These are phyloP conservation scores for Acleris cristana DNA, from an alignment of 2,888 invertebrate genomes.

Conservation along the genomic window DNA sequence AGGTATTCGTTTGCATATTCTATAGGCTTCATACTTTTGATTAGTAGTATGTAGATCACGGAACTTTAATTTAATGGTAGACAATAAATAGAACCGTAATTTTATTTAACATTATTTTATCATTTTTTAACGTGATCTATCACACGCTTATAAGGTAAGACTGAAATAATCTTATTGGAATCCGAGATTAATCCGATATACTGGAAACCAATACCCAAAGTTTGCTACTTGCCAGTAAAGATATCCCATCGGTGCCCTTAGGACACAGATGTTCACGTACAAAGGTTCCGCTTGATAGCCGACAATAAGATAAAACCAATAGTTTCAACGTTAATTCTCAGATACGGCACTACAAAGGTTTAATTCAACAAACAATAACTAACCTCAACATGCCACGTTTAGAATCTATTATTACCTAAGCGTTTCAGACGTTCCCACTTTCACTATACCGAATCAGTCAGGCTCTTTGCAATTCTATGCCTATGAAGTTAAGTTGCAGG, in stretches of 20 bases:
- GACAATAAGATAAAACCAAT: slow-evolving; percentile 10
- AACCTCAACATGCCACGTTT: background rate
- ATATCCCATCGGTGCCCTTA: background rate
- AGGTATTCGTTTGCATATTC: no score
- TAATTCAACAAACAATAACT: background rate
- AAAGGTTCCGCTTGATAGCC: slow-evolving; percentile 4
- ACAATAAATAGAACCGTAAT: no score
- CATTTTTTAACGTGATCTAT: no score
- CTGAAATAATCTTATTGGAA: no score
- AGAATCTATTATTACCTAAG: background rate
- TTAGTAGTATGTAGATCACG: no score
- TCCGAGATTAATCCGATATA: background rate
- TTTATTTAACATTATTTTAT: no score
- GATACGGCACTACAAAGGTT: slow-evolving; percentile 1
- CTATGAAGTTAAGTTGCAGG: background rate
- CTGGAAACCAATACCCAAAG: background rate
- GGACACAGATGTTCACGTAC: background rate
- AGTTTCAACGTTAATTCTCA: background rate
- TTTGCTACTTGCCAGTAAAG: background rate
- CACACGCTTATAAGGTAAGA: no score
- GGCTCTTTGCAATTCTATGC: background rate
- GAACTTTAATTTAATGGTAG: no score
- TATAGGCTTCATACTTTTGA: no score
- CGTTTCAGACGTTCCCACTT: background rate
- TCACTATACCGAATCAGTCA: background rate